phyloP scores from a whole-genome alignment of 2,888 invertebrate species.

The Harpagoxenus sublaevis region DNA sequence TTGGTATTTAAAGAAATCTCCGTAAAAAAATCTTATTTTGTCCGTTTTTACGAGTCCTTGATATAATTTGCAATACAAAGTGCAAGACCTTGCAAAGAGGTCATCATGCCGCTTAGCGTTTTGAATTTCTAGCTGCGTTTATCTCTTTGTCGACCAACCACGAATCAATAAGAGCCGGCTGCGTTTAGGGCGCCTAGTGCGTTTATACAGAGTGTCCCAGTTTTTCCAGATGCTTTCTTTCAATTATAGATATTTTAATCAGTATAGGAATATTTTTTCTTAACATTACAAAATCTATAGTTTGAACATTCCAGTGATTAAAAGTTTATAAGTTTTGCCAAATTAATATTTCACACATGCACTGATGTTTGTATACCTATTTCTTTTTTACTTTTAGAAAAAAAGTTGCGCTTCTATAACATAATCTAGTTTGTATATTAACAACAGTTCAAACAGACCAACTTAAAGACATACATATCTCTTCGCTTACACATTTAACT shows the following conservation, averaged over 20 bases:
- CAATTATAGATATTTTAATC: background rate
- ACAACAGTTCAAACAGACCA: background rate
- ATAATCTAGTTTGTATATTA: background rate
- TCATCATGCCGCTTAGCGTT: conserved; percentile 56
- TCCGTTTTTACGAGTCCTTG: conserved; percentile 63
- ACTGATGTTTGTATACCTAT: background rate
- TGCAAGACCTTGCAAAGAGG: conserved; percentile 61
- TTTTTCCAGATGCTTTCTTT: conserved; percentile 27
- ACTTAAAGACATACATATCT: background rate
- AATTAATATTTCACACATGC: background rate
- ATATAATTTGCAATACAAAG: conserved; percentile 61
- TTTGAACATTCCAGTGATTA: background rate
- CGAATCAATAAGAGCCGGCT: conserved; percentile 83
- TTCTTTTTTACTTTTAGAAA: background rate
- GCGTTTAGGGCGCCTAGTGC: conserved; percentile 80
- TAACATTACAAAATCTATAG: background rate
- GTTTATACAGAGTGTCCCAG: conserved; percentile 41
- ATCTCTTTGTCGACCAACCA: conserved; percentile 24
- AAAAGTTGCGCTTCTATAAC: background rate
- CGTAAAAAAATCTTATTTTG: conserved; percentile 23
- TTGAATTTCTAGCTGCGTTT: conserved; percentile 56
- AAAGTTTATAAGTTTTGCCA: background rate
- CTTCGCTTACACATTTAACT: background rate
- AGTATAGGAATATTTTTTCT: background rate
- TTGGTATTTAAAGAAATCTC: background rate